Conservation (phyloP, 2,113 vertebrate genomes). For the Hystrix cristata region DNA sequence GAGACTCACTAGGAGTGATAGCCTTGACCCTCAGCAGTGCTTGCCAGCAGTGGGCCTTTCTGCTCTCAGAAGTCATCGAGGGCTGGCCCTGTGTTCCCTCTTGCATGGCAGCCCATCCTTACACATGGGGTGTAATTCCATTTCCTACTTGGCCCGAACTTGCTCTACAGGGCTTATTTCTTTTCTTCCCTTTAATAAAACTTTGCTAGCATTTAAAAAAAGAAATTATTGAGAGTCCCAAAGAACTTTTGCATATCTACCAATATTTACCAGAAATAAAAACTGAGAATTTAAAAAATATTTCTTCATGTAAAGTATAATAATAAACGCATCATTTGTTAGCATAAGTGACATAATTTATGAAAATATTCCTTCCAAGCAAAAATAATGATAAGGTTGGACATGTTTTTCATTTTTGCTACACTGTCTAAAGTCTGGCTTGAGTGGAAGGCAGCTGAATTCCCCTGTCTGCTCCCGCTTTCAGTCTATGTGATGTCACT, state of each 20-base stretch:
- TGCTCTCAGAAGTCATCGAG: background rate
- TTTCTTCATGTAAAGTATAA: background rate
- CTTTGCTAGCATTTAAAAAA: background rate
- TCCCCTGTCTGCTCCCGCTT: background rate
- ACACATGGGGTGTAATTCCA: background rate
- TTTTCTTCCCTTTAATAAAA: background rate
- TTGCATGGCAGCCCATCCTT: background rate
- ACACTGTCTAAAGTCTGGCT: background rate
- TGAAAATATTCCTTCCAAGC: background rate
- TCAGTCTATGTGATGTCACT: background rate
- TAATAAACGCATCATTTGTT: background rate
- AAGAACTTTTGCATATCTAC: background rate
- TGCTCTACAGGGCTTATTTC: background rate
- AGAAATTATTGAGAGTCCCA: background rate
- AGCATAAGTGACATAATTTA: background rate
- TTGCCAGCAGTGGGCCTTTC: background rate
- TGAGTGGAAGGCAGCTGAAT: background rate
- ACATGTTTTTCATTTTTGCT: background rate
- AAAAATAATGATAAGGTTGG: background rate
- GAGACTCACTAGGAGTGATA: accelerated
- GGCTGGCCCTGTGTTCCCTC: background rate
- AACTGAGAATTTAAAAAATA: background rate
- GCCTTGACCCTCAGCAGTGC: accelerated
- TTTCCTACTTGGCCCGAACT: background rate
- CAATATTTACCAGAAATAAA: background rate